phyloP scores from a whole-genome alignment of 92 coral and sea anemone genomes.

The Chrysogorgia sp. region DNA sequence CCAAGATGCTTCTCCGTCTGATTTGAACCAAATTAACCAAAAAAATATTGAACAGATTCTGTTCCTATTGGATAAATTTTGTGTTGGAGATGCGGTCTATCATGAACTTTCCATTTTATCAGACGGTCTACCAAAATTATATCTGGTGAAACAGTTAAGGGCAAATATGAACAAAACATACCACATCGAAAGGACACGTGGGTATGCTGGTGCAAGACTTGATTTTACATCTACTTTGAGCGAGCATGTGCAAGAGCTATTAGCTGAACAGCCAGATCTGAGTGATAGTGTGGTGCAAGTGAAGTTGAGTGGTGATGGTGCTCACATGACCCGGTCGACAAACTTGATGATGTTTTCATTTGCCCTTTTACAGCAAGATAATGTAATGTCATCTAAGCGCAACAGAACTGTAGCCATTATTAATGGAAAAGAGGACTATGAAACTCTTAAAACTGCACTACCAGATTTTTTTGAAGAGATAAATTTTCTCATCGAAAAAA shows the following conservation, averaged over 20 bases:
- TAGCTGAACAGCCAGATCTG: neutral
- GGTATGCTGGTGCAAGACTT: neutral
- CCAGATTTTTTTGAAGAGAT: neutral
- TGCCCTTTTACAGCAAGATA: too few species aligned
- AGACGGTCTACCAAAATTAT: conserved; percentile 1
- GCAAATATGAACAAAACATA: neutral
- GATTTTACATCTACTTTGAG: neutral
- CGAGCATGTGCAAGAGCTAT: neutral
- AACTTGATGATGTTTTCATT: too few species aligned
- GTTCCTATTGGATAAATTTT: conserved; percentile 3
- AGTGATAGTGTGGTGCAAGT: neutral
- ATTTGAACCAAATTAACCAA: neutral
- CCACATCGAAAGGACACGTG: neutral
- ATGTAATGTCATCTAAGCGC: too few species aligned
- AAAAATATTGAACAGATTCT: neutral
- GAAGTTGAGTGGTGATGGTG: too few species aligned
- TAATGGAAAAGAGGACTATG: too few species aligned
- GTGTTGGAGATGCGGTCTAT: conserved; percentile 5
- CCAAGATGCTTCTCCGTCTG: neutral
- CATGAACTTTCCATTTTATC: conserved; percentile 10
- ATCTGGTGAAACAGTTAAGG: too few species aligned
- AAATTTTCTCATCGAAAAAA: neutral
- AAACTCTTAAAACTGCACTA: neutral
- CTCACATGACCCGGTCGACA: too few species aligned
- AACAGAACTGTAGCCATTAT: too few species aligned